These are phyloP conservation scores for Meghimatium bilineatum DNA, from an alignment of 2,888 invertebrate genomes.

Conservation along the genomic window DNA sequence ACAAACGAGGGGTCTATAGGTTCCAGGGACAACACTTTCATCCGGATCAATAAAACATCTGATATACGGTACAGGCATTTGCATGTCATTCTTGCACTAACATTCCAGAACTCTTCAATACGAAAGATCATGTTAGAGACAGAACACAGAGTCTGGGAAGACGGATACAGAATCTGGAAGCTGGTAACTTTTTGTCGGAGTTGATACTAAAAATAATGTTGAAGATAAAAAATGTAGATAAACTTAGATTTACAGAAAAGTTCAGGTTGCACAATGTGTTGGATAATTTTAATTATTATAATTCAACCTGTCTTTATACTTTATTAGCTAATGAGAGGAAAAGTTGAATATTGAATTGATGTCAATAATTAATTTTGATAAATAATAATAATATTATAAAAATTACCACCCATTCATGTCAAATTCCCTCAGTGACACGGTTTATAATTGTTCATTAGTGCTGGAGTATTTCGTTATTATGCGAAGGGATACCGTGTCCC, in stretches of 20 bases:
- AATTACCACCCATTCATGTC: background rate
- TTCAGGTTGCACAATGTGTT: background rate
- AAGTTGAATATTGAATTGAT: no score
- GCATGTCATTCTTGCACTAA: background rate
- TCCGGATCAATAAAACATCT: no score
- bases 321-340: background rate
- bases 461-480: background rate
- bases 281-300: background rate
- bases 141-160: background rate
- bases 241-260: background rate
- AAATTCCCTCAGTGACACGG: background rate
- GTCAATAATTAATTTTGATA: background rate
- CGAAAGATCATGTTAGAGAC: background rate
- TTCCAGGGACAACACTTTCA: no score
- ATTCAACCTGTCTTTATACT: background rate
- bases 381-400: background rate
- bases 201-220: background rate
- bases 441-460: background rate
- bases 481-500: background rate
- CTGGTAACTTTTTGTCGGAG: background rate
- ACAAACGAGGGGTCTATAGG: no score
- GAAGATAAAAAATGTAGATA: background rate
- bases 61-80: no score
- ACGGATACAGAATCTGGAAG: background rate
- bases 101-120: constrained; percentile 16